Base-by-base conservation (phyloP, 2,888 invertebrate genomes). In the Agrypnus murinus region DNA sequence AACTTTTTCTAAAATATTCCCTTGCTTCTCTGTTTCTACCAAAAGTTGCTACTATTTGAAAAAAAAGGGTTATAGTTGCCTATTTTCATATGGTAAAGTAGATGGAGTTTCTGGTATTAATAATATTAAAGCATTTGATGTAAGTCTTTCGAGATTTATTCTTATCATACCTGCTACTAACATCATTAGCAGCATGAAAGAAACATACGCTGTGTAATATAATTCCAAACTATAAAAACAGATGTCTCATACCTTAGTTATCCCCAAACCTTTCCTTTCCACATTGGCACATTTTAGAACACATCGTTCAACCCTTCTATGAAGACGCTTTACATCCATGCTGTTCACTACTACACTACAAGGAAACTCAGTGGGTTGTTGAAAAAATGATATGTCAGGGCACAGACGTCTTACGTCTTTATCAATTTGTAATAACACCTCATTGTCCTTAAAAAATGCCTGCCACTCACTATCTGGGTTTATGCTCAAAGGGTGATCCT, bases 311-410 rank as follows among this genome's bases (percentile, higher is more conserved):
- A 99, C 97, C 74, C 98, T 88, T 75, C 93, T 93, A 80, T 97
- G 95, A 40, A 98, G 88, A 70, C 97, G 89, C 81, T 96, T 95
- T 32, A 92, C 90, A 1, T 93, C 94, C 79, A 91, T 91, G 78
- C 93, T 93, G 83, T 93, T 91, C 0, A 95, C 94, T 62, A 92
- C 90, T 87, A 92, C 91, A 64, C 89, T 86, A 83, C 96, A 95
- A 0, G 99, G 98, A 85, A 91, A 97, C 74, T 95, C 95, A 0
- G 98, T 98, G 10, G 97, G 93, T 82, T 91, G 93, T 87, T 99
- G 99, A 86, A 99, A 99, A 87, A 99, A 99, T 63, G 97, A 97
- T 83, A 96, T 96, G 84, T 98, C 98, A 9, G 98, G 98, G 83
- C 97, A 97, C 1, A 98, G 86, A 62, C 98, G 90, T 76, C 97